These are phyloP conservation scores for Amphipyra tragopoginis DNA, from an alignment of 2,888 invertebrate genomes.

Conservation along the genomic window DNA sequence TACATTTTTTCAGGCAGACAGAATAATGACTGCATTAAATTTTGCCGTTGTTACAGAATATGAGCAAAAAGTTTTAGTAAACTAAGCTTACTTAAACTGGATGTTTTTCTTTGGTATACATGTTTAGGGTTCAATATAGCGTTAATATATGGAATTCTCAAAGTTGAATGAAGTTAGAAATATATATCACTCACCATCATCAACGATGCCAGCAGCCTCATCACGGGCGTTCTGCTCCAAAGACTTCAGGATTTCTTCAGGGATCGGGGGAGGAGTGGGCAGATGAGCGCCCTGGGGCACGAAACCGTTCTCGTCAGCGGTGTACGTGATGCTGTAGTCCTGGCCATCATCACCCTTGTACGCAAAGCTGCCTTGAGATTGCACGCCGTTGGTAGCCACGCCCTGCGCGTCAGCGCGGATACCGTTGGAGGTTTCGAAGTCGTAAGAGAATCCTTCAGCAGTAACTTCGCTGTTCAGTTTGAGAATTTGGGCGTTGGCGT, in stretches of 20 bases:
- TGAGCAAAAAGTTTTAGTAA: neutral
- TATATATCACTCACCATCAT: constrained; percentile 82
- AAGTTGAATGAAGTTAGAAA: too few species aligned
- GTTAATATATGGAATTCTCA: too few species aligned
- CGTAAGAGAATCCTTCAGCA: constrained; percentile 84
- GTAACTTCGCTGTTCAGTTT: constrained; percentile 83
- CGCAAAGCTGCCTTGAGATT: constrained; percentile 85
- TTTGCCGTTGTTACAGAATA: neutral
- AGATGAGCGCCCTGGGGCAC: constrained; percentile 85
- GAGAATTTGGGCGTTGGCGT: constrained; percentile 82
- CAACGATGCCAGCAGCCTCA: constrained; percentile 85
- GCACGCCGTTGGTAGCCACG: constrained; percentile 85
- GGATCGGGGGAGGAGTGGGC: constrained; percentile 87
- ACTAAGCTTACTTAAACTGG: neutral
- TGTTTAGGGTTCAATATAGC: too few species aligned
- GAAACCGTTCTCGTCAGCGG: constrained; percentile 87
- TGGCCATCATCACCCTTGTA: constrained; percentile 88
- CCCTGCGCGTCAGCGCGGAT: constrained; percentile 86
- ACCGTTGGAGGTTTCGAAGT: constrained; percentile 86
- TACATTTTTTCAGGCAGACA: neutral
- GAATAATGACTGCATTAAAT: constrained; percentile 4
- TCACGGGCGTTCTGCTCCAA: constrained; percentile 87
- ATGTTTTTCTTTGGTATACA: too few species aligned
- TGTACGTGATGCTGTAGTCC: constrained; percentile 86
- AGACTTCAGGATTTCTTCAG: constrained; percentile 85